phyloP scores from a whole-genome alignment of 2,113 vertebrate genomes.

The Struthidea cinerea region DNA sequence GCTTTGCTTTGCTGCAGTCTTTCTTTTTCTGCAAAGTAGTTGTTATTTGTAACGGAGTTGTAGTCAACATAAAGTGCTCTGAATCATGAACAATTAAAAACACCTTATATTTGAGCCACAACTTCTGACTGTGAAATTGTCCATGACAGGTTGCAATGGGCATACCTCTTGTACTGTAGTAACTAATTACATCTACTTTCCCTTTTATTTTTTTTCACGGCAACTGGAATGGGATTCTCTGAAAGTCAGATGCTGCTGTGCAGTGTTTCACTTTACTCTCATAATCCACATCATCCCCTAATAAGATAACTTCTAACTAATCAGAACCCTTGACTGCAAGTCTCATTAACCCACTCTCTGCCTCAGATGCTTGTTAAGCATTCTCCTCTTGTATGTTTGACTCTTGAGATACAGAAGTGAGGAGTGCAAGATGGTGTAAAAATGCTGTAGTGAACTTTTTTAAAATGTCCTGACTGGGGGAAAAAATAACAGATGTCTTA shows the following conservation, averaged over 20 bases:
- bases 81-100: background rate
- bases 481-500: background rate
- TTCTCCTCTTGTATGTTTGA: background rate
- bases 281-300: background rate
- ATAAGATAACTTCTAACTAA: background rate
- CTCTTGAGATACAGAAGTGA: background rate
- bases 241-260: background rate
- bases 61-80: background rate
- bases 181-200: background rate
- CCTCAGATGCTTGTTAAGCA: background rate
- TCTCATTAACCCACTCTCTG: background rate
- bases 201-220: accelerated
- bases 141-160: background rate
- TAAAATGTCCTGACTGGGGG: background rate
- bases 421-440: background rate
- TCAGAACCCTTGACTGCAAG: background rate
- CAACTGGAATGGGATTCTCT: background rate
- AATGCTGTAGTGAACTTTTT: background rate
- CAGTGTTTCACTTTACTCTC: background rate
- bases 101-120: background rate
- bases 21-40: background rate
- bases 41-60: background rate
- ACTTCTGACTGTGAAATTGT: background rate
- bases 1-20: background rate
- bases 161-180: background rate